phyloP scores from a whole-genome alignment of 2,888 invertebrate genomes.

The Hemaris fuciformis region DNA sequence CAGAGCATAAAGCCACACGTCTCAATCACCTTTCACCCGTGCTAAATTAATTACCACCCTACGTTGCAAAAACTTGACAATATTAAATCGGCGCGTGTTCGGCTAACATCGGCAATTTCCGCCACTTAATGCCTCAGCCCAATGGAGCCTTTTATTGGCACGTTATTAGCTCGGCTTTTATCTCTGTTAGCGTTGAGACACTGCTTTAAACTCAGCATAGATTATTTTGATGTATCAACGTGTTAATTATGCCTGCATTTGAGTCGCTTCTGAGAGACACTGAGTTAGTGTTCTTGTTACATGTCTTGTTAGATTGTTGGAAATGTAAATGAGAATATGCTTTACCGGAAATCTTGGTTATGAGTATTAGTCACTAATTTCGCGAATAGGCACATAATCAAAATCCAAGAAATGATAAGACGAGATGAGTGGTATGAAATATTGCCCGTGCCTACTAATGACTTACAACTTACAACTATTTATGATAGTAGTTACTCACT shows the following conservation, averaged over 20 bases:
- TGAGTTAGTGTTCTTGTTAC: neutral
- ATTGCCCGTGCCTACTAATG: neutral
- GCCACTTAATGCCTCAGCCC: slow-evolving; percentile 51
- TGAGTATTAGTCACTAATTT: neutral
- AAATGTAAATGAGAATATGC: too few relatives aligned
- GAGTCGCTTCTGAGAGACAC: neutral
- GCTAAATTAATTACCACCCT: slow-evolving; percentile 40
- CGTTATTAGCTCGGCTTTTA: slow-evolving; percentile 54
- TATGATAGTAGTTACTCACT: too few relatives aligned
- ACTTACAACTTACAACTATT: too few relatives aligned
- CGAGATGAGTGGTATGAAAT: neutral
- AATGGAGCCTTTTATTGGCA: slow-evolving; percentile 55
- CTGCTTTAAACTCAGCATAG: slow-evolving; percentile 33
- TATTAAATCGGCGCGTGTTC: slow-evolving; percentile 41
- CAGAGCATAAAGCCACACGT: slow-evolving; percentile 6
- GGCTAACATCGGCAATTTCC: slow-evolving; percentile 43
- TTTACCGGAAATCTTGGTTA: too few relatives aligned
- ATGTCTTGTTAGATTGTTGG: neutral
- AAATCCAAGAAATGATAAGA: neutral
- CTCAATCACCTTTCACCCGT: slow-evolving; percentile 5
- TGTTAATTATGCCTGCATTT: neutral
- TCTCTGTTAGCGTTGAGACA: slow-evolving; percentile 54
- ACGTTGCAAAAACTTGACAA: slow-evolving; percentile 29
- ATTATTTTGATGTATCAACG: slow-evolving; percentile 12
- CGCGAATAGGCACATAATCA: neutral